Evolutionary conservation across 1,140 invertebrate genomes (phyloP), one percentile per base, ranked within the genome.

Genomic region (Homalodisca vitripennis): DNA sequence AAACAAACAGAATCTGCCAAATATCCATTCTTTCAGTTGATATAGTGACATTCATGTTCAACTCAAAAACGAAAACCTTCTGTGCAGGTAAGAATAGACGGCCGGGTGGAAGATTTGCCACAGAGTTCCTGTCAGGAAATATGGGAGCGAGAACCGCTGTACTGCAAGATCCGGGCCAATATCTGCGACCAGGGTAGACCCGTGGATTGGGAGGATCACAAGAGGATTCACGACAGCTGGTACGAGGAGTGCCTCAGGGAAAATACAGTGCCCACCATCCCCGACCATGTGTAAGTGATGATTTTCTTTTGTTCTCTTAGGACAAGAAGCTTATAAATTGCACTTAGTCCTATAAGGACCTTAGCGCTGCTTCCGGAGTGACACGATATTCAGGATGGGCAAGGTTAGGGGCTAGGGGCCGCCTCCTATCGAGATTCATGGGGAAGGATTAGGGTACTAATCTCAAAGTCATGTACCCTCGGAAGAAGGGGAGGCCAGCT

Each of bases 271-370:
- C 73, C 81, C 3, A 63, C 74, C 0, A 80, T 81, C 75, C 82
- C 82, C 1, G 77, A 80, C 65, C 77, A 83, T 69, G 76, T 82
- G 82, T 84, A 76, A 77, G 79, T 77, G 63, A 24, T 22, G 48
- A 20, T 51, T 30, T 13, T 27, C 30, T 29, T 17, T 12, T 12
- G 6, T 57, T 13, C 12, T 20, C 13, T 20, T 57, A 20, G 24
- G n/a, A n/a, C n/a, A n/a, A n/a, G n/a, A n/a, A n/a, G n/a, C n/a
- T n/a, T n/a, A n/a, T n/a, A n/a, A n/a, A n/a, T n/a, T n/a, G n/a
- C n/a, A n/a, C n/a, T n/a, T n/a, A n/a, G n/a, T n/a, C n/a, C n/a
- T n/a, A n/a, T n/a, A n/a, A n/a, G n/a, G n/a, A n/a, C n/a, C n/a
- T n/a, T n/a, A n/a, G n/a, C n/a, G n/a, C n/a, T n/a, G n/a, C n/a